These are phyloP conservation scores for Okapia johnstoni DNA, from an alignment of 2,113 vertebrate species.

Conservation along the genomic window DNA sequence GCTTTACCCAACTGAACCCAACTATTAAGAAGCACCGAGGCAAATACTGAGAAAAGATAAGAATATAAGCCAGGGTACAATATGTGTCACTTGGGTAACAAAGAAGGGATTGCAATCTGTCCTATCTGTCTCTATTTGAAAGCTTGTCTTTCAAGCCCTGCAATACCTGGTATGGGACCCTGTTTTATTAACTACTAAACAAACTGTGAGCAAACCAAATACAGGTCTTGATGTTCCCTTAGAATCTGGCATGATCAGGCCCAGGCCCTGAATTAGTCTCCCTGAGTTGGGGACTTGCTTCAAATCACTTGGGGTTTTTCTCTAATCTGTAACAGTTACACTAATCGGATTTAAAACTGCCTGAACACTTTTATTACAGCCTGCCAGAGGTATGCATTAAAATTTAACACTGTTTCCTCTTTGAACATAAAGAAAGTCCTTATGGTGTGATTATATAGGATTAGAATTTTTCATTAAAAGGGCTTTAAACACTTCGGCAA, in stretches of 20 bases:
- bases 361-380: slow-evolving; percentile 71
- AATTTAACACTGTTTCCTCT: slow-evolving; percentile 73
- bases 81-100: neutral
- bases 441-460: slow-evolving; percentile 73
- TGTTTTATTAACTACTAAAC: slow-evolving; percentile 10
- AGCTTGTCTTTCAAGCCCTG: neutral
- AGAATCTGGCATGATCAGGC: neutral
- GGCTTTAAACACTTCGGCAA: slow-evolving; percentile 71
- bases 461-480: slow-evolving; percentile 77
- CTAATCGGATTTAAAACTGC: slow-evolving; percentile 74
- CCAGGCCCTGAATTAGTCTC: neutral
- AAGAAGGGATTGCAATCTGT: neutral
- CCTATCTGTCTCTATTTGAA: neutral
- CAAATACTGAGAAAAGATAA: neutral
- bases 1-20: neutral
- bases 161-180: neutral
- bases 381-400: slow-evolving; percentile 71
- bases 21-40: neutral
- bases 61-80: neutral
- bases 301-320: slow-evolving; percentile 56
- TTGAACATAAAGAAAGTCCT: slow-evolving; percentile 74
- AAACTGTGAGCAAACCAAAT: neutral
- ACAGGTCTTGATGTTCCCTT: slow-evolving; percentile 1
- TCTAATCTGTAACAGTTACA: slow-evolving; percentile 73
- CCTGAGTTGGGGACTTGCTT: slow-evolving; percentile 52